phyloP scores from a whole-genome alignment of 2,888 invertebrate species.

The Polydrusus tereticollis region DNA sequence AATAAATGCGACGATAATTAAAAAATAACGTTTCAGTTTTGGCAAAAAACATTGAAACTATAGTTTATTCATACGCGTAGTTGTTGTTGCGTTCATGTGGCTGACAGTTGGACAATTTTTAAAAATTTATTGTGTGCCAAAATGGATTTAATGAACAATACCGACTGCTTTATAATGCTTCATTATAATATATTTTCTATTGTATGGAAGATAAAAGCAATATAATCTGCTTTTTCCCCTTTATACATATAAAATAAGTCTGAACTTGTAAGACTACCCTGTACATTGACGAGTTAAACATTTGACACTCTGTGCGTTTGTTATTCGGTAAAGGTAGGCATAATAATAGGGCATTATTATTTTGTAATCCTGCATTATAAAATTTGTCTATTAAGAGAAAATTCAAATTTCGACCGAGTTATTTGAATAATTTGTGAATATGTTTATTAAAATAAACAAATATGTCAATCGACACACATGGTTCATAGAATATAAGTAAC shows the following conservation, averaged over 20 bases:
- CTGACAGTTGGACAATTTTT: conserved; percentile 6
- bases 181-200: conserved; percentile 1
- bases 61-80: conserved; percentile 7
- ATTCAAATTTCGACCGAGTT: background rate
- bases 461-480: background rate
- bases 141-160: background rate
- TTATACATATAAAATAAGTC: no score
- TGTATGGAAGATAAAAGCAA: no score
- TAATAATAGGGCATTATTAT: background rate
- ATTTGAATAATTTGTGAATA: background rate
- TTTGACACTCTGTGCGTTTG: background rate
- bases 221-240: no score
- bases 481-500: conserved; percentile 4
- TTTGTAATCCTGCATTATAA: background rate
- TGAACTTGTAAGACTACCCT: no score
- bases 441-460: background rate
- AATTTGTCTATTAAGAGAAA: background rate
- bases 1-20: background rate
- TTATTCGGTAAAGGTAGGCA: background rate
- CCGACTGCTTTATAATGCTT: background rate
- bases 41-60: background rate
- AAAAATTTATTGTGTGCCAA: conserved; percentile 4
- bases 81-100: background rate
- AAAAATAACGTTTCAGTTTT: background rate
- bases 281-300: background rate